Conservation (phyloP, 2,888 invertebrate species). For the Pteria penguin region DNA sequence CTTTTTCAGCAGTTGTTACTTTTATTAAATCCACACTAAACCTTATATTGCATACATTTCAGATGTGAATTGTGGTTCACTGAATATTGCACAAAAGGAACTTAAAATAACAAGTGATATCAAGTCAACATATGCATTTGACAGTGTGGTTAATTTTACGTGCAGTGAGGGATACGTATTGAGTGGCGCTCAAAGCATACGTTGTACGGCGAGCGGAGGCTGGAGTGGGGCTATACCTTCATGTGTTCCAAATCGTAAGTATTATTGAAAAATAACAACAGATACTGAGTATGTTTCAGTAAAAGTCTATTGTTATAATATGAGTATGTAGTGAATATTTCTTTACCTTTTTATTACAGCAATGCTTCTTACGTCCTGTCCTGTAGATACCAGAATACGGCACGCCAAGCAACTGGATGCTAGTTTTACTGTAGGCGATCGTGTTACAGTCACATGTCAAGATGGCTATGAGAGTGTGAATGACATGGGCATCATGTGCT, state of each 20-base stretch:
- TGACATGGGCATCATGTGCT: slow-evolving; percentile 69
- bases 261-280: too few species aligned
- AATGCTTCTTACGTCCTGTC: slow-evolving; percentile 35
- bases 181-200: slow-evolving; percentile 56
- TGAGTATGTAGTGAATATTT: too few species aligned
- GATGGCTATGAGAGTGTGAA: slow-evolving; percentile 63
- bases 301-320: too few species aligned
- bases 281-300: too few species aligned
- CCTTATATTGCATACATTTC: slow-evolving; percentile 5
- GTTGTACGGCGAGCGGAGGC: slow-evolving; percentile 65
- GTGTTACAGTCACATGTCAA: slow-evolving; percentile 58
- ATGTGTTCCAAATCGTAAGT: slow-evolving; percentile 38
- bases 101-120: slow-evolving; percentile 44
- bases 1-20: too few species aligned
- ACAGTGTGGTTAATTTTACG: slow-evolving; percentile 49
- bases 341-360: slow-evolving; percentile 2
- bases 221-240: slow-evolving; percentile 61
- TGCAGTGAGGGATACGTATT: slow-evolving; percentile 64
- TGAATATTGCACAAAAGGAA: slow-evolving; percentile 47
- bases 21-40: too few species aligned
- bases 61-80: slow-evolving; percentile 52
- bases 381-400: slow-evolving; percentile 29
- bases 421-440: slow-evolving; percentile 55
- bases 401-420: slow-evolving; percentile 40
- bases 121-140: slow-evolving; percentile 37